Conservation (phyloP, 2,113 vertebrate species). For the Stegostoma tigrinum region DNA sequence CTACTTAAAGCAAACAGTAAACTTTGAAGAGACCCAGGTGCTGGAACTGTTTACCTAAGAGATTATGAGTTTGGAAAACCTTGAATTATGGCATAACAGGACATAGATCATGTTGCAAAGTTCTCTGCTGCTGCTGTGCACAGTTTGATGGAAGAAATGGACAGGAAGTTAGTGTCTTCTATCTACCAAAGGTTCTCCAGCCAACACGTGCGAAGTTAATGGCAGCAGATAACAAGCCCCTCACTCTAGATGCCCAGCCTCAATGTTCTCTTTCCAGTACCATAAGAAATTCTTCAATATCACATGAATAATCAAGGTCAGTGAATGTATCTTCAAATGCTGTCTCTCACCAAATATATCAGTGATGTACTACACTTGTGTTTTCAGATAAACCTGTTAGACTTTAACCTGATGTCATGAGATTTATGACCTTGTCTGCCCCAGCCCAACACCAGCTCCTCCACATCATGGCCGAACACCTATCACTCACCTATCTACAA, state of each 20-base stretch:
- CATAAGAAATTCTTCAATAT: neutral
- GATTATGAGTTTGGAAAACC: neutral
- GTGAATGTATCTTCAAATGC: neutral
- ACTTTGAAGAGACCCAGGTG: too few relatives aligned
- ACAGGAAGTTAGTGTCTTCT: neutral
- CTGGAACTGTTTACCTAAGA: neutral
- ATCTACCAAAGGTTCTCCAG: neutral
- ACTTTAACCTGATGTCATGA: too few relatives aligned
- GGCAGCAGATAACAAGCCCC: too few relatives aligned
- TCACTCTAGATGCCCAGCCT: too few relatives aligned
- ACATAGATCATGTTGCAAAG: neutral
- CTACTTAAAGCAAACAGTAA: neutral
- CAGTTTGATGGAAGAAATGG: neutral
- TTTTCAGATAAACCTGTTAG: neutral
- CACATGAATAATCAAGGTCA: neutral
- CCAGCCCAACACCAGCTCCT: too few relatives aligned
- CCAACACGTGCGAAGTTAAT: too few relatives aligned
- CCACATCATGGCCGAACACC: too few relatives aligned
- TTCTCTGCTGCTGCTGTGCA: neutral
- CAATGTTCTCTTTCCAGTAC: too few relatives aligned
- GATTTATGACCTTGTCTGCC: too few relatives aligned
- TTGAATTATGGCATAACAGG: too few relatives aligned
- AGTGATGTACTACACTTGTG: neutral
- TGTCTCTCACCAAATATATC: neutral
- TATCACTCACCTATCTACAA: neutral